A percentile compares a stretch with the other conserved stretches of the same genome.
Conservation (phyloP, 2,888 invertebrate genomes). For the Amblyteles armatorius region DNA sequence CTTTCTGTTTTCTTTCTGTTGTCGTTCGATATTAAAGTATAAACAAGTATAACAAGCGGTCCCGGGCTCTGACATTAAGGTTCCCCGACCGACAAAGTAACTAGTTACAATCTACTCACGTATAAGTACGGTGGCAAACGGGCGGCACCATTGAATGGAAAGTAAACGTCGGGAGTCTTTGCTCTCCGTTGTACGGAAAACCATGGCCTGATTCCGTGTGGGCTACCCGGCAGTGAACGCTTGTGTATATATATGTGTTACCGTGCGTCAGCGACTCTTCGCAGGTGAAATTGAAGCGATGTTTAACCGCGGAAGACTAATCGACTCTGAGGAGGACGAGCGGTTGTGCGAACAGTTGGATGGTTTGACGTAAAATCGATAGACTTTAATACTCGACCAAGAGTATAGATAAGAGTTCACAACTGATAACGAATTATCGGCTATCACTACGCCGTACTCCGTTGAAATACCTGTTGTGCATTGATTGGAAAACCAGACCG, state of each 20-base stretch:
- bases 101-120: constrained; percentile 65
- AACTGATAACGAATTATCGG: constrained; percentile 58
- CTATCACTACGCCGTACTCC: constrained; percentile 26
- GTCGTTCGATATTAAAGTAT: constrained; percentile 32
- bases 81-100: constrained; percentile 49
- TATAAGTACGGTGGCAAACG: constrained; percentile 45
- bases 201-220: constrained; percentile 74
- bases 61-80: constrained; percentile 15
- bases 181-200: constrained; percentile 65
- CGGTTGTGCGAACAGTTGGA: neutral
- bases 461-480: constrained; percentile 35
- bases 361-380: constrained; percentile 54
- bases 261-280: constrained; percentile 35
- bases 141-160: constrained; percentile 73
- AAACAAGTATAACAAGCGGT: constrained; percentile 1
- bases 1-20: neutral
- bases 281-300: constrained; percentile 19
- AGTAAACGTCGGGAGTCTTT: constrained; percentile 69
- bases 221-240: constrained; percentile 10
- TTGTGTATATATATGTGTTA: constrained; percentile 30
- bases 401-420: constrained; percentile 51
- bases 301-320: constrained; percentile 11
- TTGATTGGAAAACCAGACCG: neutral
- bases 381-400: constrained; percentile 33
- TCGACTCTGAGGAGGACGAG: constrained; percentile 1